These are phyloP conservation scores for Grammomys surdaster DNA, from an alignment of 2,113 vertebrate genomes.

Conservation along the genomic window DNA sequence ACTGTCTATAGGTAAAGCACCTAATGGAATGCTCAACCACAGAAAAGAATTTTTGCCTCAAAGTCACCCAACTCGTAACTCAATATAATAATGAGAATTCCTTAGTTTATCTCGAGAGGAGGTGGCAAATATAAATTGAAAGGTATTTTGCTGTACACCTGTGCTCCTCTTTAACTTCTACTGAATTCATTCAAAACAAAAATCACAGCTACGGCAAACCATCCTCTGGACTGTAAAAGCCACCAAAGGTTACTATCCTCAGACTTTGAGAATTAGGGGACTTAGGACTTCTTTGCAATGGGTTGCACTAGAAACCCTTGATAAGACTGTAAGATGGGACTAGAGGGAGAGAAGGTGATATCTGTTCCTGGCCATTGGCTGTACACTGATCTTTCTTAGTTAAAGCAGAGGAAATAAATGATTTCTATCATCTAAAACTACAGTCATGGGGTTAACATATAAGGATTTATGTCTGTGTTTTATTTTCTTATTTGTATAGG, in stretches of 20 bases:
- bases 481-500: neutral
- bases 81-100: neutral
- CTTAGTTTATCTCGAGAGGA: neutral
- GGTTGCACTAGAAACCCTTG: neutral
- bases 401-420: neutral
- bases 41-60: neutral
- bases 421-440: neutral
- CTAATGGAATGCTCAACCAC: neutral
- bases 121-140: neutral
- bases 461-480: neutral
- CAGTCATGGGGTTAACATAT: neutral
- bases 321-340: neutral
- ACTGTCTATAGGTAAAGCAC: neutral
- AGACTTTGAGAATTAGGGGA: neutral
- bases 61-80: neutral
- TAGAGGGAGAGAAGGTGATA: neutral
- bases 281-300: neutral
- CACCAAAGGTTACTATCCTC: neutral
- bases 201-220: neutral
- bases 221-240: neutral
- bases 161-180: neutral
- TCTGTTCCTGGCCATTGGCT: neutral
- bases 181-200: neutral
- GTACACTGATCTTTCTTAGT: neutral
- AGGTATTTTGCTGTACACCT: neutral